Conservation (phyloP, 2,113 vertebrate species). For the Athene cunicularia region DNA sequence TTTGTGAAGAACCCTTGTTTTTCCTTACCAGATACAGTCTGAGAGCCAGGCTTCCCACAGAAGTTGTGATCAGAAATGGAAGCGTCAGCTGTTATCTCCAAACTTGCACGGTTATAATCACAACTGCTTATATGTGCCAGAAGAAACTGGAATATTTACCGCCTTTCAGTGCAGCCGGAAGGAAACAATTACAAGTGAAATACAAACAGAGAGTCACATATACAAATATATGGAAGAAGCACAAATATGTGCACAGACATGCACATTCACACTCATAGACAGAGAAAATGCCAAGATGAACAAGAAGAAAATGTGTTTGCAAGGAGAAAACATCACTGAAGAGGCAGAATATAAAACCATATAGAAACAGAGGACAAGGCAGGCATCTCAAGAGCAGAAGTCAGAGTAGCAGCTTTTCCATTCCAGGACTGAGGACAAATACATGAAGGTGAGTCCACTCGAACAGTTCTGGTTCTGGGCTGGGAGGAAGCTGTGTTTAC, state of each 20-base stretch:
- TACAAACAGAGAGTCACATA: background rate
- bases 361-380: background rate
- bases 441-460: background rate
- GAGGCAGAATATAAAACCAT: background rate
- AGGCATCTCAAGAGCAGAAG: background rate
- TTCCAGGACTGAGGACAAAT: background rate
- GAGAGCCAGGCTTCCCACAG: background rate
- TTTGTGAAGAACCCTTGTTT: background rate
- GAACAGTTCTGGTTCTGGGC: background rate
- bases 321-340: background rate
- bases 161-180: background rate
- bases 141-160: slow-evolving; percentile 10
- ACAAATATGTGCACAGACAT: fast-evolving
- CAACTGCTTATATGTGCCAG: slow-evolving; percentile 1
- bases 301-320: background rate
- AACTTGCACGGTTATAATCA: background rate
- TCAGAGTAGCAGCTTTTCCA: background rate
- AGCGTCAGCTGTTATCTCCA: slow-evolving; percentile 5
- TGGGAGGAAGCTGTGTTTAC: background rate
- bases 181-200: background rate
- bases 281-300: background rate
- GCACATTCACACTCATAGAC: background rate
- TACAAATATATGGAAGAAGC: background rate
- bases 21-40: background rate
- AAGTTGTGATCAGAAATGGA: background rate